Percentiles rank a stretch among this genome's conserved stretches.
Conservation (phyloP, 2,113 vertebrate genomes). For the Nannobrachium achirus region DNA sequence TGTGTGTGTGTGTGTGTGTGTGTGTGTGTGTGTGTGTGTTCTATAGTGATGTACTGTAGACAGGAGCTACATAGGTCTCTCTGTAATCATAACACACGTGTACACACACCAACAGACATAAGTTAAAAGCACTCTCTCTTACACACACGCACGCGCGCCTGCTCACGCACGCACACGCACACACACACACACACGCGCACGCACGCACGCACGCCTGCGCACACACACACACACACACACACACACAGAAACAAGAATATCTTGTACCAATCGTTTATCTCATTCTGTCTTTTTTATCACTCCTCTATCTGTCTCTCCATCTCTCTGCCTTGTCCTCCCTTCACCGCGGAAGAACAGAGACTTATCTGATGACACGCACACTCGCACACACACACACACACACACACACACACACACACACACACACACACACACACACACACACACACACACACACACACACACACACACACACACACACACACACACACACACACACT, state of each 20-base stretch:
- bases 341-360: constrained; percentile 7
- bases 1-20: constrained; percentile 14
- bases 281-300: background rate
- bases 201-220: too few relatives aligned
- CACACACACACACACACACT: constrained; percentile 2
- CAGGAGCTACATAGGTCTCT: background rate
- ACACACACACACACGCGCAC: background rate
- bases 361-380: constrained; percentile 25
- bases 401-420: background rate
- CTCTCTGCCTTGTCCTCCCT: too few relatives aligned
- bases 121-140: too few relatives aligned
- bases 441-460: background rate
- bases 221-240: background rate
- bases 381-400: background rate
- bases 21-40: constrained; percentile 15
- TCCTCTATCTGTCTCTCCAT: background rate
- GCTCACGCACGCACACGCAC: constrained; percentile 2
- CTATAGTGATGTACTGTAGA: background rate
- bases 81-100: background rate
- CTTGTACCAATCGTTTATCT: background rate
- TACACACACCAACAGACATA: too few relatives aligned
- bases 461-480: background rate
- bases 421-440: constrained; percentile 2
- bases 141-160: background rate
- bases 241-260: background rate